Percentiles rank a stretch among this genome's conserved stretches.
Evolutionary conservation across 2,113 vertebrate species (phyloP).

Genomic region (Anseranas semipalmata): DNA sequence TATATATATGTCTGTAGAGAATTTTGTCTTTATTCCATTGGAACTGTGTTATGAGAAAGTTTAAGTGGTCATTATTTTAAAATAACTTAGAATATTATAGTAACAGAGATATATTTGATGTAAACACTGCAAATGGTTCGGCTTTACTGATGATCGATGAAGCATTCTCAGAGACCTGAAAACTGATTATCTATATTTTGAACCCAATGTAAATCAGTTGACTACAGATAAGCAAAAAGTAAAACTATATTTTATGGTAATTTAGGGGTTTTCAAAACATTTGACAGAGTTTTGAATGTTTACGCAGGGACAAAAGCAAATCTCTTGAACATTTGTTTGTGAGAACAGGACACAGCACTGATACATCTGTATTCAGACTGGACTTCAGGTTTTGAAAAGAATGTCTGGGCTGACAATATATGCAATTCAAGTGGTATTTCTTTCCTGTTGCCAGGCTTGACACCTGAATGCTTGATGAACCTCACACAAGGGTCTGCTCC

Average conservation of each 20-base stretch:
- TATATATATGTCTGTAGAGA: neutral
- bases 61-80: neutral
- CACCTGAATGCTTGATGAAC: neutral
- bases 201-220: neutral
- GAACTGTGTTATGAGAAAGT: neutral
- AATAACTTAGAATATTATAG: neutral
- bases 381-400: neutral
- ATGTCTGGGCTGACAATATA: neutral
- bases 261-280: neutral
- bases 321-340: neutral
- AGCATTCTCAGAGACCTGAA: neutral
- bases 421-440: neutral
- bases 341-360: neutral
- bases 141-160: neutral
- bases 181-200: neutral
- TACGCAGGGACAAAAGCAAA: neutral
- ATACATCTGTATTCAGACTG: neutral
- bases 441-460: neutral
- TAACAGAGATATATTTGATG: neutral
- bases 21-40: neutral
- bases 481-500: neutral
- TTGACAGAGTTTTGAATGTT: neutral
- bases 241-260: neutral
- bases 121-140: neutral
- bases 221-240: neutral